Evolutionary conservation across 1,140 invertebrate species (phyloP), one percentile per base, ranked within the genome.

Genomic region (Prorops nasuta): DNA sequence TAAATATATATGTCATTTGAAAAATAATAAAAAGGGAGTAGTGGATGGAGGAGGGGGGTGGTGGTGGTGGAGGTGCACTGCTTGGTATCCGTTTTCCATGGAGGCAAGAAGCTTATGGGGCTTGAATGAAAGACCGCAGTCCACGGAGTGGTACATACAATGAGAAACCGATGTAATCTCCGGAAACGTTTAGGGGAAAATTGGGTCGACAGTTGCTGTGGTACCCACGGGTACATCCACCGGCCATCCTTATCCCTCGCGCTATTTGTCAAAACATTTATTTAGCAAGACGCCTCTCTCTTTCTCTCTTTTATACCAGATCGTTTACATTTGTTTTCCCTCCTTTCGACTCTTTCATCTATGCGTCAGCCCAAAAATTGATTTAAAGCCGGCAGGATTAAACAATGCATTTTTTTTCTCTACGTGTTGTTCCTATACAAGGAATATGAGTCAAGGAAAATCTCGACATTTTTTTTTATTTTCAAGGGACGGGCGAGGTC

Each of bases 111-210:
- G 64, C 49, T 62, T 67, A 56, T 60, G 45, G 38, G 49, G 54
- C 44, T 20, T 47, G 37, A 51, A 54, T 54, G 51, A 51, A 55
- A 43, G 55, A 54, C 54, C 44, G 44, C 35, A 40, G 35, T 47
- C 36, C 50, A 44, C 49, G 49, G 63, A 56, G 51, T 46, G 40
- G 20, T 38, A 24, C 50, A 56, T 58, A 72, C 72, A 76, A 76
- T 71, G 64, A 69, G 62, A 54, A 63, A 63, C 63, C 64, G 70
- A 74, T 74, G 71, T 76, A 76, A 76, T 74, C 74, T 76, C 66
- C 63, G 66, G 57, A 69, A 74, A 74, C 67, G 64, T 74, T 72
- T 72, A 67, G 71, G 73, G 73, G 69, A 66, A 72, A 76, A 76
- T 76, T 76, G 73, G 71, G 64, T 64, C 69, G 69, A 72, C 73